A percentile compares a stretch with the other conserved stretches of the same genome.
Evolutionary conservation across 2,888 invertebrate species (phyloP).

Genomic region (Hylaea fasciaria): DNA sequence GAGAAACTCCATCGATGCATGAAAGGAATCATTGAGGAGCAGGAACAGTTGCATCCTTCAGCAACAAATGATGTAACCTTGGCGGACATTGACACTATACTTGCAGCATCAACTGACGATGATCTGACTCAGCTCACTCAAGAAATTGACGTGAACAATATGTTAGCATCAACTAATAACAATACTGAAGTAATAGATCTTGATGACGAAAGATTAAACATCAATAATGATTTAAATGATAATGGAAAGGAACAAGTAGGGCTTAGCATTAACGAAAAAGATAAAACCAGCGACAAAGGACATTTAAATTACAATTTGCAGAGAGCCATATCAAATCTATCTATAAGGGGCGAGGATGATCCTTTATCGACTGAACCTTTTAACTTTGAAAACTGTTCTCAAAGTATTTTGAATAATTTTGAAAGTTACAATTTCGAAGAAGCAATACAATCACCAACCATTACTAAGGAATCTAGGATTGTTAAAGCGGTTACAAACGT

Average conservation of each 20-base stretch:
- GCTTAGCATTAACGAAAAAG: neutral
- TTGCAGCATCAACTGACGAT: constrained; percentile 21
- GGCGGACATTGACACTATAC: constrained; percentile 3
- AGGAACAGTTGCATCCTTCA: constrained; percentile 34
- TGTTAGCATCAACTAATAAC: constrained; percentile 7
- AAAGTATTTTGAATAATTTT: constrained; percentile 47
- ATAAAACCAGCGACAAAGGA: too few relatives aligned
- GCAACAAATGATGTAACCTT: neutral
- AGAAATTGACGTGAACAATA: constrained; percentile 15
- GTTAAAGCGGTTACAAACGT: neutral
- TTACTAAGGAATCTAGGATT: neutral
- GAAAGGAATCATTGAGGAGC: constrained; percentile 55
- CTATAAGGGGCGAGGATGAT: constrained; percentile 34
- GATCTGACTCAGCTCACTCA: constrained; percentile 39
- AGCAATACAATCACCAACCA: neutral
- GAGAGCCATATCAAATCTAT: constrained; percentile 47
- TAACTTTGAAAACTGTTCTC: constrained; percentile 46
- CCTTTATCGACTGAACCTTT: neutral
- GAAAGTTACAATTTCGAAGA: constrained; percentile 7
- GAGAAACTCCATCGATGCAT: constrained; percentile 63
- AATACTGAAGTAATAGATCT: constrained; percentile 6
- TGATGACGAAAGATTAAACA: constrained; percentile 18
- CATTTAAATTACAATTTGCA: constrained; percentile 31
- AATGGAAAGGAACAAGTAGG: constrained; percentile 13
- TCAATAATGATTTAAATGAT: constrained; percentile 4